phyloP scores from a whole-genome alignment of 2,113 vertebrate genomes.

The Mesembrinibis cayennensis region DNA sequence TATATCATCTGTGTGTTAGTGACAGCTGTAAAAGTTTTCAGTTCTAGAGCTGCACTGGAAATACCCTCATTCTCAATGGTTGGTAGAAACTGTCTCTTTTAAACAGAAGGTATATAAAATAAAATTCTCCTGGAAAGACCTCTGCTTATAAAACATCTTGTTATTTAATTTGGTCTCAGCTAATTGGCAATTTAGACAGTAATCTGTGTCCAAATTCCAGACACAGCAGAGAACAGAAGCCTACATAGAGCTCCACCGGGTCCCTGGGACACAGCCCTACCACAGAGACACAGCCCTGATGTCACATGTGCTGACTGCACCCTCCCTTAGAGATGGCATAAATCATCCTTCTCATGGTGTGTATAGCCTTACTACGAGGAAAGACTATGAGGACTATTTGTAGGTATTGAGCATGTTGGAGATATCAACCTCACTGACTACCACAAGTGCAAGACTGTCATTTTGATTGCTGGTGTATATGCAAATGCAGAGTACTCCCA shows the following conservation, averaged over 20 bases:
- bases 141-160: background rate
- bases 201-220: background rate
- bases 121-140: background rate
- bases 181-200: background rate
- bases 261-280: background rate
- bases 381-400: background rate
- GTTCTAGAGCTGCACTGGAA: background rate
- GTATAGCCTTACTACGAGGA: background rate
- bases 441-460: background rate
- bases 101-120: background rate
- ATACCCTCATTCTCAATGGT: background rate
- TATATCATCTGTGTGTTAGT: background rate
- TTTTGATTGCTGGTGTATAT: background rate
- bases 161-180: background rate
- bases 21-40: background rate
- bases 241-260: background rate
- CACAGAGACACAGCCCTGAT: background rate
- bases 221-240: background rate
- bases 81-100: background rate
- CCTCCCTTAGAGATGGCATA: background rate
- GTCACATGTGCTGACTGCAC: rapidly evolving
- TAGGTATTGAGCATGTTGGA: background rate
- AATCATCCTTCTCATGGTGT: rapidly evolving
- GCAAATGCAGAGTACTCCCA: background rate
- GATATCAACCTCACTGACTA: background rate